Conservation (phyloP, 2,888 invertebrate species). For the Ceramica pisi region DNA sequence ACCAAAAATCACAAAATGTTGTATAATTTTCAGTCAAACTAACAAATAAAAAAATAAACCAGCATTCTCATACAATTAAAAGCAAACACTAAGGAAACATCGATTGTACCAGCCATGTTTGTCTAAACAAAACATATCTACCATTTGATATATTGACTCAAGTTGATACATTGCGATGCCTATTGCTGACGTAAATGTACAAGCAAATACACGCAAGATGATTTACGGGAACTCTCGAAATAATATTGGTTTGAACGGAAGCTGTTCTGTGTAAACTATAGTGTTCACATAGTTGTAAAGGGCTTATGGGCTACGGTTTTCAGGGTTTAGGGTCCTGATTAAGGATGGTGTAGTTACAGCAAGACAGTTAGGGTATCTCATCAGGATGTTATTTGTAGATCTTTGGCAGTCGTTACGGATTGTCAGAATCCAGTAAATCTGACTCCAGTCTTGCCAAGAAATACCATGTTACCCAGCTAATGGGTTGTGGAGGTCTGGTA, state of each 20-base stretch:
- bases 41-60: constrained; percentile 8
- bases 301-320: too few relatives aligned
- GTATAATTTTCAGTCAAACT: background rate
- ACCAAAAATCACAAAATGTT: too few relatives aligned
- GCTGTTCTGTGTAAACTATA: background rate
- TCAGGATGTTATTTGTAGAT: too few relatives aligned
- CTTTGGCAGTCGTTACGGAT: too few relatives aligned
- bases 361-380: too few relatives aligned
- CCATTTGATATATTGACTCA: constrained; percentile 49
- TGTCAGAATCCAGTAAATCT: too few relatives aligned
- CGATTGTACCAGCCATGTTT: constrained; percentile 19
- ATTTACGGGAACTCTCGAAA: constrained; percentile 19
- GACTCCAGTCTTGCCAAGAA: too few relatives aligned
- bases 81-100: constrained; percentile 16
- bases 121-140: constrained; percentile 26
- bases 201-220: constrained; percentile 30
- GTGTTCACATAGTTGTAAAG: background rate
- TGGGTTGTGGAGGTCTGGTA: too few relatives aligned
- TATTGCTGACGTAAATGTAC: constrained; percentile 22
- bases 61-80: constrained; percentile 5
- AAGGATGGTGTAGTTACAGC: too few relatives aligned
- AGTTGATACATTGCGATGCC: constrained; percentile 39
- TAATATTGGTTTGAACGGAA: constrained; percentile 6
- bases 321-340: too few relatives aligned
- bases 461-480: too few relatives aligned